phyloP scores from a whole-genome alignment of 2,113 vertebrate species.

The Lophochroa leadbeateri region DNA sequence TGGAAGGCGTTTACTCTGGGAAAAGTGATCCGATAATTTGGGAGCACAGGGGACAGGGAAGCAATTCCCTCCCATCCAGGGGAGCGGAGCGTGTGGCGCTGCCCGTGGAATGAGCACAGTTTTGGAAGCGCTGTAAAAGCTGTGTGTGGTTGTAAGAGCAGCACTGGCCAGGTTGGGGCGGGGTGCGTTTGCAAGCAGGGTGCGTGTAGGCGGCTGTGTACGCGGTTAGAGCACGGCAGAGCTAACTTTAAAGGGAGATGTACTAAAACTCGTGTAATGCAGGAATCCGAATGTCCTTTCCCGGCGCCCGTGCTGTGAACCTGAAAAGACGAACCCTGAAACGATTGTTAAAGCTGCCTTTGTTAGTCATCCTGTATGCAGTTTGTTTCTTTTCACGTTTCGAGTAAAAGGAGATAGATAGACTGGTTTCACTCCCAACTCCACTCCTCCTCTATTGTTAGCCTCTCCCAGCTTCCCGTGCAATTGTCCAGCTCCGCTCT shows the following conservation, averaged over 20 bases:
- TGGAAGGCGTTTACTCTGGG: neutral
- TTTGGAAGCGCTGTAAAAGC: neutral
- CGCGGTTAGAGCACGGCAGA: neutral
- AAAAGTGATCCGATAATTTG: neutral
- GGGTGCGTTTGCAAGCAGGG: neutral
- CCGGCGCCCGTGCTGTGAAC: neutral
- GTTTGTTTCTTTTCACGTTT: constrained; percentile 40
- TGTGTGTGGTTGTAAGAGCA: neutral
- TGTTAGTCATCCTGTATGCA: constrained; percentile 28
- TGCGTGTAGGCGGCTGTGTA: neutral
- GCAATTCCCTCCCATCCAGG: rapidly evolving
- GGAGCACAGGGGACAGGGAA: rapidly evolving
- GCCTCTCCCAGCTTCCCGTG: neutral
- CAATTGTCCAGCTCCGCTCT: constrained; percentile 25
- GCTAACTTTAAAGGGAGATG: neutral
- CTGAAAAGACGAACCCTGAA: neutral
- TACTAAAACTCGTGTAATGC: neutral
- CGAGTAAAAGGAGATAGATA: neutral
- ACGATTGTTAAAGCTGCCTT: neutral
- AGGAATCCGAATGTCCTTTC: neutral
- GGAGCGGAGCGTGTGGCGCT: neutral
- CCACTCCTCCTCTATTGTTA: constrained; percentile 38
- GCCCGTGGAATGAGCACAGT: rapidly evolving
- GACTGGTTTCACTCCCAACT: neutral
- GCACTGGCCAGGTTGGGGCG: neutral